Evolutionary conservation across 2,113 vertebrate genomes (phyloP).

Genomic region (Muntiacus muntjak): DNA sequence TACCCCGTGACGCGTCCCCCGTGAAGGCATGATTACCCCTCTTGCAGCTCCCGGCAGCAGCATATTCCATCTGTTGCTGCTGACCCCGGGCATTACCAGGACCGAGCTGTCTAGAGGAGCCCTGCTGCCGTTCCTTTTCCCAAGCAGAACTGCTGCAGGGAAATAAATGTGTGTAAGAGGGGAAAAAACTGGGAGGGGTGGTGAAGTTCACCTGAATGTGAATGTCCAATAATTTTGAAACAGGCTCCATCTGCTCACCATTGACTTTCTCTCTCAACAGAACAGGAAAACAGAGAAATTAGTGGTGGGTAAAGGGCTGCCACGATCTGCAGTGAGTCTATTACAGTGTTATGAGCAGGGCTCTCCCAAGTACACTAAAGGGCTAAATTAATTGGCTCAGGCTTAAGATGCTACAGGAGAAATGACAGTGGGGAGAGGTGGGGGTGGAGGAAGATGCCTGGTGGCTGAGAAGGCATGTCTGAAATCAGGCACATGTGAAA

Average conservation of each 20-base stretch:
- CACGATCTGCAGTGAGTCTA: neutral
- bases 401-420: conserved; percentile 49
- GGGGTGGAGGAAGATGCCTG: neutral
- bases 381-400: conserved; percentile 51
- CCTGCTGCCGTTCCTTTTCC: neutral
- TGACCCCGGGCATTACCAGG: neutral
- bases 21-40: neutral
- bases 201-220: neutral
- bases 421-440: neutral
- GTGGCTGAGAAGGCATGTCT: conserved; percentile 36
- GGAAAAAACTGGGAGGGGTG: neutral
- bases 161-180: neutral
- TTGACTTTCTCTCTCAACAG: neutral
- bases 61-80: neutral
- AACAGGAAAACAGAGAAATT: neutral
- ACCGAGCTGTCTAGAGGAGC: neutral
- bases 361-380: conserved; percentile 42
- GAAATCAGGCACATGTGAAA: conserved; percentile 28
- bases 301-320: neutral
- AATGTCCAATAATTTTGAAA: neutral
- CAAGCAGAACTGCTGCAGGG: neutral
- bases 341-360: neutral
- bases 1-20: neutral
- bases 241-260: neutral
- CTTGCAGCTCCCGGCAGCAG: neutral